phyloP scores from a whole-genome alignment of 2,113 vertebrate genomes.

The Falcunculus frontatus region DNA sequence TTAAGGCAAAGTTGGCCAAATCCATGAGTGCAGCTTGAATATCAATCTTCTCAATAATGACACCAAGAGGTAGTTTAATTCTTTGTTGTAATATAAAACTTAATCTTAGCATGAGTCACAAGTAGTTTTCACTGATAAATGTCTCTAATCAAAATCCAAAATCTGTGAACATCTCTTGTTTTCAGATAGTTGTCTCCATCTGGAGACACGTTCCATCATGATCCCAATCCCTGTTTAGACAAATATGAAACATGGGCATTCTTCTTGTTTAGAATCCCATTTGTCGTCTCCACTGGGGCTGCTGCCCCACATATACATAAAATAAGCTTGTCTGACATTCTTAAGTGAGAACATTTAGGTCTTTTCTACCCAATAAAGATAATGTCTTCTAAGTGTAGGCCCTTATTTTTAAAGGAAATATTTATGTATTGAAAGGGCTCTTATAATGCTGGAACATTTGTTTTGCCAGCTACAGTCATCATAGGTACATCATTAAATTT shows the following conservation, averaged over 20 bases:
- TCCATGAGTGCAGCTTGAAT: neutral
- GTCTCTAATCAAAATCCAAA: neutral
- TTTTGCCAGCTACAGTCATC: neutral
- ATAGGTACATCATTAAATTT: constrained; percentile 3
- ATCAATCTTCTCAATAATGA: neutral
- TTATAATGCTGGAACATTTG: neutral
- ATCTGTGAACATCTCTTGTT: neutral
- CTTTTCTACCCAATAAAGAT: neutral
- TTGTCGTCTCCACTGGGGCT: neutral
- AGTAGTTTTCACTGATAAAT: neutral
- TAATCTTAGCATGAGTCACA: neutral
- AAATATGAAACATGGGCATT: neutral
- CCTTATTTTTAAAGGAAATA: neutral
- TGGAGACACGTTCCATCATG: neutral
- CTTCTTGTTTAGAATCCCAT: neutral
- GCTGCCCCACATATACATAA: neutral
- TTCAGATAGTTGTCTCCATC: neutral
- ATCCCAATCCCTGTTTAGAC: neutral
- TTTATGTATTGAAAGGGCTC: neutral
- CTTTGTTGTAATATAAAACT: neutral
- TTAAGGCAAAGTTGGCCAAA: neutral
- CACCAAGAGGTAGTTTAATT: neutral
- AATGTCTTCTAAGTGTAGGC: neutral
- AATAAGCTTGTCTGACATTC: neutral
- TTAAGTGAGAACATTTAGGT: neutral